Evolutionary conservation across 2,113 vertebrate genomes (phyloP).

Genomic region (Sclerurus mexicanus): DNA sequence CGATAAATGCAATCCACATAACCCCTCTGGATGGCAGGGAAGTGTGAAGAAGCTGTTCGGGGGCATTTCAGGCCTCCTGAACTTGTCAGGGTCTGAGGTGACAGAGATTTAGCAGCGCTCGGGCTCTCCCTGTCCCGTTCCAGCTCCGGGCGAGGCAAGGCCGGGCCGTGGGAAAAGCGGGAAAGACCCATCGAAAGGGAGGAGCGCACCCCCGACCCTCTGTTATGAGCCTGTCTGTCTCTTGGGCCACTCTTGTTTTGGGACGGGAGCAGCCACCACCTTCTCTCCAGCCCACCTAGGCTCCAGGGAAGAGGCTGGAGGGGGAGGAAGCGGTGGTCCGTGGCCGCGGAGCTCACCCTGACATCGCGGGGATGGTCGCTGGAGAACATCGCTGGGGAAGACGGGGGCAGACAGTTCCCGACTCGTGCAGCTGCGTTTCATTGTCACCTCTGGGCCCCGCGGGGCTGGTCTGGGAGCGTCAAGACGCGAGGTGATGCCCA

Average conservation of each 20-base stretch:
- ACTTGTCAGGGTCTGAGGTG: background rate
- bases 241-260: background rate
- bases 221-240: background rate
- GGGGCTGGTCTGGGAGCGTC: background rate
- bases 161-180: fast-evolving
- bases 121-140: background rate
- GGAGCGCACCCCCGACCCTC: background rate
- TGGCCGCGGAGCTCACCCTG: background rate
- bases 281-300: background rate
- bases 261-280: background rate
- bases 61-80: background rate
- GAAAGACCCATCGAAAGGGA: too few species aligned
- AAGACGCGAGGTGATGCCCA: background rate
- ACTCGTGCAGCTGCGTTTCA: background rate
- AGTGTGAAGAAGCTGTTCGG: background rate
- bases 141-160: background rate
- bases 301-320: background rate
- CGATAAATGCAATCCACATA: background rate
- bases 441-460: background rate
- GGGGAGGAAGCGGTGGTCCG: background rate
- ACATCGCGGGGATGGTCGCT: background rate
- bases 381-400: background rate
- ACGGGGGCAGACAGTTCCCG: background rate
- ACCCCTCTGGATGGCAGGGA: background rate
- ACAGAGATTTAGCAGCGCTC: background rate